phyloP scores from a whole-genome alignment of 2,113 vertebrate species.

The Cyprinodon brontotheroides region DNA sequence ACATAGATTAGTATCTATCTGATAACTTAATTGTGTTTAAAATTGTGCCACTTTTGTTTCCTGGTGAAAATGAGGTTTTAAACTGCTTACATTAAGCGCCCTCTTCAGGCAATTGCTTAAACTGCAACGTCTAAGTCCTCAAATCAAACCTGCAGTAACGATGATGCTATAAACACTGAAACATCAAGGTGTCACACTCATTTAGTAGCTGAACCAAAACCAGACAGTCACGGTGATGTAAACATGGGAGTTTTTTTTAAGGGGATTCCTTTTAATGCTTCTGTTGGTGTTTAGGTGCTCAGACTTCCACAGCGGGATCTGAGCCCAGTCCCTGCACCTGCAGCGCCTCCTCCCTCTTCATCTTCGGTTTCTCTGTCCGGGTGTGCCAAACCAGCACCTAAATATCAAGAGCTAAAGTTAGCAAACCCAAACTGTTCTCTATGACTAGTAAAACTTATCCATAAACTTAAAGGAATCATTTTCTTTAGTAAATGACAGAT shows the following conservation, averaged over 20 bases:
- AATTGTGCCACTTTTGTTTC: not conserved
- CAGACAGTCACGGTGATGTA: conserved; percentile 4
- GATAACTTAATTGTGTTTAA: not conserved
- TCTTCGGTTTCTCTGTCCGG: conserved; percentile 91
- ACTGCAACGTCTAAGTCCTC: not conserved
- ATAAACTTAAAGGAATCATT: not conserved
- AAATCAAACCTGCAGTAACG: not conserved
- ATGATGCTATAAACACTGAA: conserved; percentile 12
- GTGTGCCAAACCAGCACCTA: conserved; percentile 94
- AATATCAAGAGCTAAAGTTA: not conserved
- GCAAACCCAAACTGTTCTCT: not conserved
- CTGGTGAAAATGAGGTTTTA: not conserved
- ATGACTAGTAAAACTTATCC: not conserved
- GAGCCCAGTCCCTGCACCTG: conserved; percentile 88
- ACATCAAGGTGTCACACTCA: conserved; percentile 22
- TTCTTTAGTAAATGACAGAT: not conserved
- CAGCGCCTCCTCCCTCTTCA: conserved; percentile 90
- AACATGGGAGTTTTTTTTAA: not conserved
- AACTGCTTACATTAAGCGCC: conserved; percentile 19
- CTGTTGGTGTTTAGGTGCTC: conserved; percentile 38
- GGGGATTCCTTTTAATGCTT: conserved; percentile 29
- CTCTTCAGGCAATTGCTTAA: conserved; percentile 15
- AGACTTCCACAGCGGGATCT: conserved; percentile 86
- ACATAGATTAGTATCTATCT: not conserved
- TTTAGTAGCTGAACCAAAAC: conserved; percentile 13